Evolutionary conservation across 2,113 vertebrate genomes (phyloP), one percentile per base, ranked within the genome.

Genomic region (Aix galericulata): DNA sequence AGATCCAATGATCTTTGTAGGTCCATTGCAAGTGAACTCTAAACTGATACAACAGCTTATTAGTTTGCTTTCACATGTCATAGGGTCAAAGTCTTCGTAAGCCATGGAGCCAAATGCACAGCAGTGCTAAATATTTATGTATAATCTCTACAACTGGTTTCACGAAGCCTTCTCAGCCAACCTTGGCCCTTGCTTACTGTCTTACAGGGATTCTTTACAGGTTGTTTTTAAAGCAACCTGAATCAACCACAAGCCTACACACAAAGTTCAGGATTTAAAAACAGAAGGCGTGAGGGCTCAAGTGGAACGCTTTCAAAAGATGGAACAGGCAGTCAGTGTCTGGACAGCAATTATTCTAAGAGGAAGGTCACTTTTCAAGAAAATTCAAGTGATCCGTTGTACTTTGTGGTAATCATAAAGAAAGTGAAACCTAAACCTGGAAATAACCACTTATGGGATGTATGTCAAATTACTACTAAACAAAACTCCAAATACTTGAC

Each of bases 381-480:
- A 0, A 6, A 23, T 3, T 2, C 14, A 11, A 40, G 4, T 32
- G 7, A 4, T 9, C 40, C 26, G 26, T 0, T n/a, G 15, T 14
- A 5, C 13, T n/a, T 11, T 2, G 1, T 2, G n/a, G 0, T 1
- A 11, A 8, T 13, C 44, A 38, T 1, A 15, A 12, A n/a, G 40
- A 2, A 4, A 74, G 7, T 8, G 31, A 26, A 31, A 34, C 11
- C 62, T 17, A 1, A n/a, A 15, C 8, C 44, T 34, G 38, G 14
- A 2, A 46, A 12, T 2, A 4, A 21, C 12, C 52, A 11, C 59
- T 4, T 1, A 16, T 13, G 34, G 67, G 21, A 52, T 36, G 36
- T 1, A 4, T n/a, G 11, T 13, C 36, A 15, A 5, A 15, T 23
- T 13, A 6, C 2, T 26, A 17, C 34, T 56, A 42, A 29, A 18